These are phyloP conservation scores for Leptopilina syphax DNA, from an alignment of 2,888 invertebrate genomes.

Conservation along the genomic window DNA sequence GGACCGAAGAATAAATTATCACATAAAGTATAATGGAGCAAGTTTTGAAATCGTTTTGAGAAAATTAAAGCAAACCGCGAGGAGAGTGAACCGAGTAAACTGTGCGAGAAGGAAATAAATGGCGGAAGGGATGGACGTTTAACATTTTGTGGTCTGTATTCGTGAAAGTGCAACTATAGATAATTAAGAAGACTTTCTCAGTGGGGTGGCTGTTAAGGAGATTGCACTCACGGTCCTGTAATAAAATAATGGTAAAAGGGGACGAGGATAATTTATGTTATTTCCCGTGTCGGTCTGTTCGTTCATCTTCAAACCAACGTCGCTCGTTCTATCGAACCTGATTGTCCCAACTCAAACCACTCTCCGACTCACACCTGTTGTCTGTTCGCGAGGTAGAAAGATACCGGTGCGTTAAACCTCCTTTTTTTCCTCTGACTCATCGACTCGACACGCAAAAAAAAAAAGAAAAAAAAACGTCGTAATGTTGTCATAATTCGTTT, in stretches of 20 bases:
- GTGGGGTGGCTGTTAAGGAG: constrained; percentile 18
- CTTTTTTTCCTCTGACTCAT: constrained; percentile 30
- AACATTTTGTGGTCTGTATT: constrained; percentile 18
- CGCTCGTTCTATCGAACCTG: constrained; percentile 13
- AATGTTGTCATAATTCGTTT: constrained; percentile 42
- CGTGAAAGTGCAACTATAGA: constrained; percentile 24
- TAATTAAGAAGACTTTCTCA: constrained; percentile 31
- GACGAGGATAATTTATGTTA: constrained; percentile 15
- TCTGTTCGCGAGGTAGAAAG: background rate
- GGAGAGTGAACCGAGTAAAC: background rate
- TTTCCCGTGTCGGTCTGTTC: constrained; percentile 12
- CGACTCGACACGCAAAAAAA: constrained; percentile 36
- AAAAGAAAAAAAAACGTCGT: background rate
- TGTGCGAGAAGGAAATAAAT: background rate
- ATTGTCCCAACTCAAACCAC: constrained; percentile 30
- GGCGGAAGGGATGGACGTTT: constrained; percentile 28
- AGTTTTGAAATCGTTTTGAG: constrained; percentile 3
- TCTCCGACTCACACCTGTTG: constrained; percentile 33
- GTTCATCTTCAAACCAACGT: background rate
- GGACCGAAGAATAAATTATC: background rate
- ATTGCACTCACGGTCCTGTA: constrained; percentile 15
- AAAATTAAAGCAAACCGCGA: constrained; percentile 13
- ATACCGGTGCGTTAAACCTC: constrained; percentile 20
- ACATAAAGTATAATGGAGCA: constrained; percentile 10
- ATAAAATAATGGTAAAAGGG: constrained; percentile 8